Conservation (phyloP, 1,140 invertebrate species). For the Paraescarpia echinospica region DNA sequence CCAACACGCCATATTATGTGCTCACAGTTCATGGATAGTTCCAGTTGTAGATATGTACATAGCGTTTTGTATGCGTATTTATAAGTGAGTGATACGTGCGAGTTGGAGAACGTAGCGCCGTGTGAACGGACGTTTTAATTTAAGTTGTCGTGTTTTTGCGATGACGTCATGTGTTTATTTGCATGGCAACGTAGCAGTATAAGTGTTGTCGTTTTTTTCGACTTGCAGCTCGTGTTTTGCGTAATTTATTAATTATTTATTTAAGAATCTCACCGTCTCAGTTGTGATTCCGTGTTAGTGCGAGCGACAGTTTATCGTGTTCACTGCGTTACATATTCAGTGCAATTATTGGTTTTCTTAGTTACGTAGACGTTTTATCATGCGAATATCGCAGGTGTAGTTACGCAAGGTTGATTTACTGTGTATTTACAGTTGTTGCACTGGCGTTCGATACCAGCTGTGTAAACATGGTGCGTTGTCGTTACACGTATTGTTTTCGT, state of each 20-base stretch:
- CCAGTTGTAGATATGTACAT: constrained; percentile 5
- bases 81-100: neutral
- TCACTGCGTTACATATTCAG: neutral
- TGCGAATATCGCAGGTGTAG: neutral
- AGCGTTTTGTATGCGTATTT: neutral
- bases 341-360: neutral
- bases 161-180: neutral
- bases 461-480: neutral
- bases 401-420: neutral
- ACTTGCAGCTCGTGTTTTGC: neutral
- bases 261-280: neutral
- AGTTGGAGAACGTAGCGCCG: neutral
- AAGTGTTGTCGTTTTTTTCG: neutral
- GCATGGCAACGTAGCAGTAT: neutral
- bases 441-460: neutral
- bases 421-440: neutral
- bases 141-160: neutral
- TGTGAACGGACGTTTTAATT: neutral
- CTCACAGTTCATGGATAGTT: neutral
- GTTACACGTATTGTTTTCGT: neutral
- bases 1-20: neutral
- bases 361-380: neutral
- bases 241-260: neutral
- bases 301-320: neutral
- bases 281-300: neutral